Conservation (phyloP, 2,888 invertebrate species). For the Nemapogon koenigi region DNA sequence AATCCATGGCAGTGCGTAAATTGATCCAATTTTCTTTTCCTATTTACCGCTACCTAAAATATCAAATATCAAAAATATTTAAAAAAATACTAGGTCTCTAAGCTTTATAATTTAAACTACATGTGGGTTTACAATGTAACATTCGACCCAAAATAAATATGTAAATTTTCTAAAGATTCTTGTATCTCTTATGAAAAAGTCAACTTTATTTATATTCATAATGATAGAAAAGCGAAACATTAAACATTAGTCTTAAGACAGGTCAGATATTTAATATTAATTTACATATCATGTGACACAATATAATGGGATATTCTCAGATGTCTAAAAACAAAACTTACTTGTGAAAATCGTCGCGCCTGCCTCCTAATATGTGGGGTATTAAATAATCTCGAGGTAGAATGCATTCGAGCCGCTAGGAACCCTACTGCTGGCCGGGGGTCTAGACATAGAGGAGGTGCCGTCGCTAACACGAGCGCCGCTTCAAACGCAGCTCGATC, state of each 20-base stretch:
- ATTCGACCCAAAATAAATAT: too few species aligned
- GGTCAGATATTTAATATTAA: too few species aligned
- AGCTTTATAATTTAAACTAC: too few species aligned
- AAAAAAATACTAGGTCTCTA: too few species aligned
- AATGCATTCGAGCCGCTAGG: slow-evolving; percentile 77
- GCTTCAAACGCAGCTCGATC: slow-evolving; percentile 83
- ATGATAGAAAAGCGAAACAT: too few species aligned
- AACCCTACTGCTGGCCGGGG: slow-evolving; percentile 84
- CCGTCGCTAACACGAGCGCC: slow-evolving; percentile 83
- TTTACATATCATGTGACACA: too few species aligned
- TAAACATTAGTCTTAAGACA: too few species aligned
- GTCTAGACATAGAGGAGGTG: slow-evolving; percentile 88
- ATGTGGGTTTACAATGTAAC: too few species aligned
- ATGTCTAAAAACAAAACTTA: slow-evolving; percentile 29
- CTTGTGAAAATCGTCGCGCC: slow-evolving; percentile 81
- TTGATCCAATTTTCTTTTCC: slow-evolving; percentile 87
- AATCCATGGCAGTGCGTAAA: slow-evolving; percentile 81
- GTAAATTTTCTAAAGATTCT: too few species aligned
- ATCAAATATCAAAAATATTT: slow-evolving; percentile 6
- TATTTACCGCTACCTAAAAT: slow-evolving; percentile 75
- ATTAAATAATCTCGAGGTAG: slow-evolving; percentile 75
- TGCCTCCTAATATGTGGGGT: slow-evolving; percentile 76
- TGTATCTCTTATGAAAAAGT: too few species aligned
- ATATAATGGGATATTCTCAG: too few species aligned
- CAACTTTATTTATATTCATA: too few species aligned